A percentile compares a stretch with the other conserved stretches of the same genome.
These are phyloP conservation scores for Hystrix brachyura DNA, from an alignment of 2,113 vertebrate species.

Conservation along the genomic window DNA sequence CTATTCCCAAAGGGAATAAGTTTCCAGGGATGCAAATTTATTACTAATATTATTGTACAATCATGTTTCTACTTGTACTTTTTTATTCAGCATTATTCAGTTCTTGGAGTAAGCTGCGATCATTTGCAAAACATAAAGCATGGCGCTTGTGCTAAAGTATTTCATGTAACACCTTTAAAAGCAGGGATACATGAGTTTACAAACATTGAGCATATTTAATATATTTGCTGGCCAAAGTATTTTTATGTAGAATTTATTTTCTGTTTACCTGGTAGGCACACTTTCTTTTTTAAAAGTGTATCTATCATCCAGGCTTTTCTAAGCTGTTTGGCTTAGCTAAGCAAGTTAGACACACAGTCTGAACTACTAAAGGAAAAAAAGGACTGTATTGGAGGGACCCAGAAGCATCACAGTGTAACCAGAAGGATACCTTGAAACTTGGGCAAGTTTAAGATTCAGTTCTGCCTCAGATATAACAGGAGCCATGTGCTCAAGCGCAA, in stretches of 20 bases:
- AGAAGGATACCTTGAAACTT: constrained; percentile 3
- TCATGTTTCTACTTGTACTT: constrained; percentile 33
- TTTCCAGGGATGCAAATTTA: not conserved
- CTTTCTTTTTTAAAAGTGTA: not conserved
- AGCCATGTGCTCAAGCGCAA: not conserved
- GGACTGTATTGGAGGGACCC: not conserved
- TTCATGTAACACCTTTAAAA: constrained; percentile 57
- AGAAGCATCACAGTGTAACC: not conserved
- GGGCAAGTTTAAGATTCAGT: not conserved
- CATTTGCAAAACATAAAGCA: constrained; percentile 59
- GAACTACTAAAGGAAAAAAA: constrained; percentile 16
- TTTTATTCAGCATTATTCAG: constrained; percentile 10
- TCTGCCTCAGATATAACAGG: not conserved
- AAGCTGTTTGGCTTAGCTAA: not conserved
- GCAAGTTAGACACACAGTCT: constrained; percentile 54
- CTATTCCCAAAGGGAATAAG: constrained; percentile 16
- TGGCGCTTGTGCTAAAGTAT: not conserved
- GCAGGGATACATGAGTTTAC: not conserved
- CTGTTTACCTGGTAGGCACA: constrained; percentile 42
- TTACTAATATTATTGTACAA: not conserved
- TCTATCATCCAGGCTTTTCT: not conserved
- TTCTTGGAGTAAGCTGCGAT: constrained; percentile 30
- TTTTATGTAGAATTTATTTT: constrained; percentile 61
- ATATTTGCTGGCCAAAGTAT: constrained; percentile 38
- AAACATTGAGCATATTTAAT: constrained; percentile 48